Conservation (phyloP, 2,113 vertebrate genomes). For the Panurus biarmicus region DNA sequence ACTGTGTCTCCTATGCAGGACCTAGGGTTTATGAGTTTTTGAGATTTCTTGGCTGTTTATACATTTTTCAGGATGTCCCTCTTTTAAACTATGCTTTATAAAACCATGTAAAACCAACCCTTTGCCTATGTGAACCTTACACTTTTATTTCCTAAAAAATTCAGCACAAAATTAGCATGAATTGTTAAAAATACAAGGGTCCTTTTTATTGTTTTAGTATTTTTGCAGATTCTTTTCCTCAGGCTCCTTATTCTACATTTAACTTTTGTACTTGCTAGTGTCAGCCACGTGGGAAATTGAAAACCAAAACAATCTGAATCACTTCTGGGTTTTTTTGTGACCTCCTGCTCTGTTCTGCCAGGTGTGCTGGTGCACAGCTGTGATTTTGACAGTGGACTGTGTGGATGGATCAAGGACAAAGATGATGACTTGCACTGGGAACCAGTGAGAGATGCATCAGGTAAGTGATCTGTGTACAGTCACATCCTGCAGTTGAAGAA, state of each 20-base stretch:
- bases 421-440: constrained; percentile 89
- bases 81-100: not conserved
- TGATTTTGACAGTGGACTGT: constrained; percentile 88
- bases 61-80: not conserved
- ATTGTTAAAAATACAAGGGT: not conserved
- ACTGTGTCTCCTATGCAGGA: not conserved
- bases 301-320: not conserved
- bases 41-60: not conserved
- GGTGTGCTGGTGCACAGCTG: constrained; percentile 86
- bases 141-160: not conserved
- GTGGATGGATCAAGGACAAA: constrained; percentile 87
- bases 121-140: not conserved
- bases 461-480: not conserved
- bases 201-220: not conserved
- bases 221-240: not conserved
- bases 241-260: not conserved
- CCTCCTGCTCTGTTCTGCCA: constrained; percentile 41
- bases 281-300: not conserved
- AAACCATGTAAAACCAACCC: not conserved
- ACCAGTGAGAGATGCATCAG: constrained; percentile 72
- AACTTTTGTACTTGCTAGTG: not conserved
- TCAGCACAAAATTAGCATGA: not conserved
- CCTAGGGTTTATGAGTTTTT: not conserved
- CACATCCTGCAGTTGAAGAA: not conserved
- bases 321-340: not conserved